These are phyloP conservation scores for Oryzias sinensis DNA, from an alignment of 2,797 vertebrate genomes.

Conservation along the genomic window DNA sequence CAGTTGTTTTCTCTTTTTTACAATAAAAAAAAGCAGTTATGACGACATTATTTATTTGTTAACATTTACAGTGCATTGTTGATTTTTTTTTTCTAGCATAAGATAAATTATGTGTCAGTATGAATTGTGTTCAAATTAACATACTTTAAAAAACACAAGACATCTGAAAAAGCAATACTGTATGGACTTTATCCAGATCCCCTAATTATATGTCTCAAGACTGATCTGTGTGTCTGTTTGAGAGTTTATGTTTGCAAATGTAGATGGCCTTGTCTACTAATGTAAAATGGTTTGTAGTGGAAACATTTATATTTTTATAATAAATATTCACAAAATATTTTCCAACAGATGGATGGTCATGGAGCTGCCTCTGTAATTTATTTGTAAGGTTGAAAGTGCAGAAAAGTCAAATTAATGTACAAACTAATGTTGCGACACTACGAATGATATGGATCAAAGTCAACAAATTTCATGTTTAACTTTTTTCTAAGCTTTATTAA, in stretches of 20 bases:
- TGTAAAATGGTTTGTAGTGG: conserved; percentile 99
- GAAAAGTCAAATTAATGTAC: not conserved
- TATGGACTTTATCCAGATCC: conserved; percentile 64
- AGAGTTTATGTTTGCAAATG: conserved; percentile 81
- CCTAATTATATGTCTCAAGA: conserved; percentile 67
- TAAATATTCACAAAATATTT: conserved; percentile 99
- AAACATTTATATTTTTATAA: conserved; percentile 99
- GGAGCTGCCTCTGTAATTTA: conserved; percentile 72
- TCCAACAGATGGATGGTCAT: conserved; percentile 90
- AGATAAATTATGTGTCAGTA: conserved; percentile 87
- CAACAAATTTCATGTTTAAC: no score
- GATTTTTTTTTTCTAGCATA: conserved; percentile 70
- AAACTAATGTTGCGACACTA: not conserved
- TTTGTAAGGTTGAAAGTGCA: conserved; percentile 5
- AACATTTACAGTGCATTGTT: conserved; percentile 74
- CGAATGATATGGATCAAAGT: no score
- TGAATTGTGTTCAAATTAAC: conserved; percentile 81
- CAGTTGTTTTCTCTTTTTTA: conserved; percentile 84
- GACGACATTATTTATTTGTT: conserved; percentile 93
- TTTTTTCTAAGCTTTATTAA: not conserved
- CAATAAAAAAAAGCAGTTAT: conserved; percentile 80
- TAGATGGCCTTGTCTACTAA: conserved; percentile 99
- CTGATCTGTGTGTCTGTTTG: conserved; percentile 79
- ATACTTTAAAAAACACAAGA: conserved; percentile 84
- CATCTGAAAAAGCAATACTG: conserved; percentile 86